Evolutionary conservation across 2,888 invertebrate genomes (phyloP).

Genomic region (Cheilosia vernalis): DNA sequence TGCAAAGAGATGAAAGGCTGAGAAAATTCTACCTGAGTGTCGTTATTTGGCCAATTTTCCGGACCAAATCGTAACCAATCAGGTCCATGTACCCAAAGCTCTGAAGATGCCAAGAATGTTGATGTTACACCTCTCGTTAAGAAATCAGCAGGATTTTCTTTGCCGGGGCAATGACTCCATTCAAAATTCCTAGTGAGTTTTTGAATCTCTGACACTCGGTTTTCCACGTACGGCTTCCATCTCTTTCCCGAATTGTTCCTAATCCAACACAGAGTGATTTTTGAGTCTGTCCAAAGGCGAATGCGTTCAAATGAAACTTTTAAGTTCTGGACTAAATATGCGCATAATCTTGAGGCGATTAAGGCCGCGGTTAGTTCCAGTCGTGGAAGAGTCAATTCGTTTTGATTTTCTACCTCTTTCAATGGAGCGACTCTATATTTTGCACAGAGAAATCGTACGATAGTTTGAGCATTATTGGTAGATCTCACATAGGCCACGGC

Average conservation of each 20-base stretch:
- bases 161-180: too few relatives aligned
- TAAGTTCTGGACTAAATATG: not conserved
- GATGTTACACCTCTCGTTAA: constrained; percentile 1
- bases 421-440: not conserved
- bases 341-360: not conserved
- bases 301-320: not conserved
- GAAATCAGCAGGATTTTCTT: constrained; percentile 2
- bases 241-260: too few relatives aligned
- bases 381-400: constrained; percentile 1
- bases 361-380: not conserved
- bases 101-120: not conserved
- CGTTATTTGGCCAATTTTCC: not conserved
- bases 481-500: not conserved
- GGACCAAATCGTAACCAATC: not conserved
- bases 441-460: not conserved
- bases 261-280: too few relatives aligned
- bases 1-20: too few relatives aligned
- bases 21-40: too few relatives aligned
- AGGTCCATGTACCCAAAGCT: not conserved
- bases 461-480: not conserved
- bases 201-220: too few relatives aligned
- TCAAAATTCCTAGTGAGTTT: too few relatives aligned
- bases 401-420: not conserved
- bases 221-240: too few relatives aligned
- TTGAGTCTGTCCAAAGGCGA: not conserved